Evolutionary conservation across 2,888 invertebrate genomes (phyloP).

Genomic region (Campaea margaritaria): DNA sequence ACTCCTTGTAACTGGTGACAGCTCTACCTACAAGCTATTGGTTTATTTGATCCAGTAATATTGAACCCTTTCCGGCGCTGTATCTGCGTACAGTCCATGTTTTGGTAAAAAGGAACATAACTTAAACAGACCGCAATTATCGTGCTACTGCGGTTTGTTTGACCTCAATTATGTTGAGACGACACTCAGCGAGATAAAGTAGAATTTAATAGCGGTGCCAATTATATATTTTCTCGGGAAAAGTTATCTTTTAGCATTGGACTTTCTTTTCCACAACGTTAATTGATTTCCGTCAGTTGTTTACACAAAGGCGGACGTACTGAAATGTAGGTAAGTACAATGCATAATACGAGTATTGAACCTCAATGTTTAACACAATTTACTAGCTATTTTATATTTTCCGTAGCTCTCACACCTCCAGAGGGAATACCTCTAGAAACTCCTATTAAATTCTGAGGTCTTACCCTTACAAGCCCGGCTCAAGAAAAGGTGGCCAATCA

Average conservation of each 20-base stretch:
- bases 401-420: too few species aligned
- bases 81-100: constrained; percentile 44
- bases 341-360: not conserved
- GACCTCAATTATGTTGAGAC: constrained; percentile 44
- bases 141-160: constrained; percentile 45
- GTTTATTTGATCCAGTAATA: constrained; percentile 41
- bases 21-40: constrained; percentile 27
- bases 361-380: not conserved
- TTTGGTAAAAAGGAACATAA: constrained; percentile 54
- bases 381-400: too few species aligned
- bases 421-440: not conserved
- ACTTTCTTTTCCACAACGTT: not conserved
- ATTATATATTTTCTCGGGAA: constrained; percentile 28
- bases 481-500: not conserved
- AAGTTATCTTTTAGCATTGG: constrained; percentile 14
- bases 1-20: constrained; percentile 46
- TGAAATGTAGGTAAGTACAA: not conserved
- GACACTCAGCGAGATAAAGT: constrained; percentile 41
- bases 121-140: constrained; percentile 49
- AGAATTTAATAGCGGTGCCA: constrained; percentile 33
- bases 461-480: not conserved
- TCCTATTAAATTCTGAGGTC: constrained; percentile 1
- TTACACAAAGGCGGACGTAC: not conserved
- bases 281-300: constrained; percentile 4
- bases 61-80: constrained; percentile 43